Base-by-base conservation (phyloP, 1,140 invertebrate species). In the Augochlora pura region DNA sequence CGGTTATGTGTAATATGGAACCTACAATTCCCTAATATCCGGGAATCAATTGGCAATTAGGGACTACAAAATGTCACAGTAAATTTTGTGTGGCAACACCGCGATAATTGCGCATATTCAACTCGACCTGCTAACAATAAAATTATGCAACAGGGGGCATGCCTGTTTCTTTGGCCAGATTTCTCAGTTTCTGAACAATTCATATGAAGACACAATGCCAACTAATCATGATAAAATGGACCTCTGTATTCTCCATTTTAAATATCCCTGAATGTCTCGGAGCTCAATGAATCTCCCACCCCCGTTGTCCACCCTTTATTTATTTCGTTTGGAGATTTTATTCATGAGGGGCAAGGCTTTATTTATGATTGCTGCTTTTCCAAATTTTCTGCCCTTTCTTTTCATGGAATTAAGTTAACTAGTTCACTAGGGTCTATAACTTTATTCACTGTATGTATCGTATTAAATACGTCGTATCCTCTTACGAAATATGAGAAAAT, bases 1-100 rank as follows among this genome's bases (percentile, higher is more conserved):
- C 46, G 9, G 67, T 21, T 25, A 5, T 39, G 63, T 46, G 32
- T 32, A 32, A 23, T 38, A n/a, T 23, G 16, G 75, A 49, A 16
- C 5, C 5, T 54, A 39, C 18, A 39, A 42, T 77, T 63, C 46
- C 25, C 18, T 27, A 71, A 77, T 77, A 54, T 77, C 76, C 46
- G 39, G 0, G 10, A 25, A 27, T 23, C 27, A 27, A 68, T 42
- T n/a, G 21, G 2, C 18, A 32, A 32, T 16, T 12, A 60, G 0
- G 21, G 8, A 5, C 21, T 1, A 7, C 7, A 14, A 68, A 49
- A 32, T 38, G 54, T 76, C 39, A 46, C 18, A 27, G 46, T 38
- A 14, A 12, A 25, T 57, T 21, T 27, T 6, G 3, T 9, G 10
- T 3, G 5, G 21, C 7, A 57, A 8, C 21, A 2, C 21, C 21